phyloP scores from a whole-genome alignment of 2,888 invertebrate genomes.

The Carterocephalus palaemon region DNA sequence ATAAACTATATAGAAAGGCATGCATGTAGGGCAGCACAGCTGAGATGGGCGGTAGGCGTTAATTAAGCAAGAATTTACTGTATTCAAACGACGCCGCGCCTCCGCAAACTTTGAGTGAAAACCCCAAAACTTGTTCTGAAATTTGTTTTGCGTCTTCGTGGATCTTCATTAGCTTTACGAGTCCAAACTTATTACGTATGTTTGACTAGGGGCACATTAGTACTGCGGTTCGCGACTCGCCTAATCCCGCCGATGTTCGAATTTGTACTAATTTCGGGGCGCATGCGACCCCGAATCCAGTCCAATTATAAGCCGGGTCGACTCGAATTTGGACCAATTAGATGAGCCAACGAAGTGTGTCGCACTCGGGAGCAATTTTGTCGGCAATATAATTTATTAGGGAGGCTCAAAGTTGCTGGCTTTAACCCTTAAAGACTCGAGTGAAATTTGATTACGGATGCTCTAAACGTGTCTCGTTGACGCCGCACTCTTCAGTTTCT shows the following conservation, averaged over 20 bases:
- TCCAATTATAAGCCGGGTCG: slow-evolving; percentile 74
- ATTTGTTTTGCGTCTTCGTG: slow-evolving; percentile 64
- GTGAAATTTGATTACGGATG: slow-evolving; percentile 76
- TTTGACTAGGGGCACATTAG: slow-evolving; percentile 63
- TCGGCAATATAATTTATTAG: slow-evolving; percentile 78
- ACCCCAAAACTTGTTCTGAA: slow-evolving; percentile 58
- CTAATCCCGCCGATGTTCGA: slow-evolving; percentile 63
- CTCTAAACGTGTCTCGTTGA: slow-evolving; percentile 70
- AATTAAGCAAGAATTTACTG: slow-evolving; percentile 70
- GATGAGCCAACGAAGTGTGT: slow-evolving; percentile 77
- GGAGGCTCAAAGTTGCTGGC: slow-evolving; percentile 73
- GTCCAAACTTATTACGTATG: slow-evolving; percentile 66
- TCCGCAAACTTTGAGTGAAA: slow-evolving; percentile 58
- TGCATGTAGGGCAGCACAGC: slow-evolving; percentile 36
- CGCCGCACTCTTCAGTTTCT: slow-evolving; percentile 60
- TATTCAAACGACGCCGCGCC: slow-evolving; percentile 55
- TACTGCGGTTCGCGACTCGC: slow-evolving; percentile 53
- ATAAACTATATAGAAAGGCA: slow-evolving; percentile 36
- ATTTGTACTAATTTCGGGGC: slow-evolving; percentile 68
- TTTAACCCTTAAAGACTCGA: slow-evolving; percentile 77
- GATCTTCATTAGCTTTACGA: slow-evolving; percentile 66
- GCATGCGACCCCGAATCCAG: slow-evolving; percentile 61
- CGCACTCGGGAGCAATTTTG: slow-evolving; percentile 76
- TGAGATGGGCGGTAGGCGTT: slow-evolving; percentile 47
- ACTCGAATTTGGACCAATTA: slow-evolving; percentile 76